These are phyloP conservation scores for Aphelenchoides fujianensis DNA, from an alignment of 1,140 invertebrate species.

Conservation along the genomic window DNA sequence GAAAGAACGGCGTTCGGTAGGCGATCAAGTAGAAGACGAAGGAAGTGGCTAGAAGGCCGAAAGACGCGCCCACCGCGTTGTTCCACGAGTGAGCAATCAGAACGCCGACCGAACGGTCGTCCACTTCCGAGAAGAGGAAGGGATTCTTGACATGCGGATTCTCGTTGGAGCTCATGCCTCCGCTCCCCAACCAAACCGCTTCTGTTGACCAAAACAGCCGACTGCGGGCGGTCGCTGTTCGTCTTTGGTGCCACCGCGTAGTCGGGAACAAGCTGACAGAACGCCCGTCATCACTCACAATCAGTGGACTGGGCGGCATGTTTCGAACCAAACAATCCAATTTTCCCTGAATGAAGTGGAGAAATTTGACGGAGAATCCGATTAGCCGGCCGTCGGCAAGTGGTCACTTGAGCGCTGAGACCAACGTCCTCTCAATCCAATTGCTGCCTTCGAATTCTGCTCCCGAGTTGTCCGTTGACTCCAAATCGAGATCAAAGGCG, in stretches of 20 bases:
- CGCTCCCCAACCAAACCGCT: background rate
- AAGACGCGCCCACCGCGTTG: background rate
- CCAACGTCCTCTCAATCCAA: no score
- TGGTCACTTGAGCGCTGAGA: no score
- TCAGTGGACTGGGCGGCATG: background rate
- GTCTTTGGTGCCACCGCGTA: no score
- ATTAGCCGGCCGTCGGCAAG: no score
- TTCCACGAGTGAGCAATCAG: background rate
- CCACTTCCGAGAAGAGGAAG: background rate
- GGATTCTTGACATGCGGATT: background rate
- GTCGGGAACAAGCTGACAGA: no score
- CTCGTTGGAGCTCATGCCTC: background rate
- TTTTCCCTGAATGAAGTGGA: no score
- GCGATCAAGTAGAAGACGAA: background rate
- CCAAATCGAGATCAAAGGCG: no score
- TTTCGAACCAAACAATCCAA: background rate
- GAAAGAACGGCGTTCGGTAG: background rate
- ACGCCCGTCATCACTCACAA: no score
- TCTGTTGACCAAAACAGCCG: background rate
- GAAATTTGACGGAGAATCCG: no score
- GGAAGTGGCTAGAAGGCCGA: background rate
- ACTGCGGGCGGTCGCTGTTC: background rate
- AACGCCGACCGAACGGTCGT: background rate
- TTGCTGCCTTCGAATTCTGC: no score
- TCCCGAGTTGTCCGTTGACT: no score